Base-by-base conservation (phyloP, 2,888 invertebrate genomes). In the Monochamus alternatus region DNA sequence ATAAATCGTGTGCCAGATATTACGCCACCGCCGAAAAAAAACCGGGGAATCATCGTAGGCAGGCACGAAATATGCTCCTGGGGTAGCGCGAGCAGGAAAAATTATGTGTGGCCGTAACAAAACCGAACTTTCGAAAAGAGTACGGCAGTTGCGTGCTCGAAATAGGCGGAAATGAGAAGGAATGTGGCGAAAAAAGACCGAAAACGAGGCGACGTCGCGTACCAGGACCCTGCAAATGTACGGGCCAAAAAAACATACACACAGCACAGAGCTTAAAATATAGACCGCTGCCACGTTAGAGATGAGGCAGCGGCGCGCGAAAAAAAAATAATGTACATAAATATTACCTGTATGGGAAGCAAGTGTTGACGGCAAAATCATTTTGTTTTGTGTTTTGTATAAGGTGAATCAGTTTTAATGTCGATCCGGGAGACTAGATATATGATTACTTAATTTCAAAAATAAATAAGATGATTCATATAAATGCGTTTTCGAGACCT, bases 191-290 rank as follows among this genome's bases (percentile, higher is more conserved):
- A 86, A 85, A 86, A 87, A 86, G 86, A 84, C 84, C 82, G 84
- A 85, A 87, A 86, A 85, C 83, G 84, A 82, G 86, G 87, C 84
- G 87, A 87, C 87, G 86, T 85, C 85, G 83, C 86, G 87, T 87
- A 87, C 87, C 87, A 87, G 87, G 86, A 86, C 80, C 82, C 84
- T 74, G 79, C 66, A 59, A 69, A 47, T 58, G 58, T 43, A 32
- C 66, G 65, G 55, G 69, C 68, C 75, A 78, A 80, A 81, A 55
- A 81, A 80, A 80, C 78, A 79, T 75, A 83, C 82, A 81, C 81
- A 80, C 82, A 81, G 82, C 82, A 81, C 81, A 80, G 82, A 81
- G 82, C 85, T 85, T 86, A 85, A 87, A 86, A 87, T 86, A 87
- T 86, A 85, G 85, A 84, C 84, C 84, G 81, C 84, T 85, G 83